Base-by-base conservation (phyloP, 2,888 invertebrate genomes). In the Prosapia bicincta region DNA sequence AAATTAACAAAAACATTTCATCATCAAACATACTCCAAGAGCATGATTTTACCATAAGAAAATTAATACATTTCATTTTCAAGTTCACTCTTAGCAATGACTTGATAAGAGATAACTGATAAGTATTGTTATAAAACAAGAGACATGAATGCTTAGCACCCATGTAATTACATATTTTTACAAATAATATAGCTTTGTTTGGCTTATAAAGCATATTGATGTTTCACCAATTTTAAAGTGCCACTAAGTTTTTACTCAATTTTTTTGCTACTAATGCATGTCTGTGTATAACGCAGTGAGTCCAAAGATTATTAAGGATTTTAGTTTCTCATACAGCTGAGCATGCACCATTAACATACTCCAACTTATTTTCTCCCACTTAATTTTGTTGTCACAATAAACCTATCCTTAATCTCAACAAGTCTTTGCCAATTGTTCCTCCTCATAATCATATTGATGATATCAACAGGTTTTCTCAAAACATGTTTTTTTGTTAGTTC, bases 371-470 rank as follows among this genome's bases (percentile, higher is more conserved):
- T 79, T 78, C 77, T 74, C 78, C 78, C 78, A n/a, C 75, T 74
- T 43, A 80, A 66, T 66, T 66, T 73, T 71, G 54, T 72, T 43
- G 72, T 69, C 9, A 67, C 71, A 28, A 79, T 32, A 78, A 78
- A 79, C 26, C 75, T 28, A 38, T 79, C 30, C 25, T 75, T 30
- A 32, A 76, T 78, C 30, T 69, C 66, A 78, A 79, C 75, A 80
- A 75, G 30, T 70, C 79, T 20, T 26, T 54, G 38, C 74, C 66
- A 54, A 75, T 80, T 26, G 78, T 69, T 67, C 69, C 24, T 10
- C 69, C 66, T 69, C 79, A 80, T 77, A 80, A 80, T 26, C 79
- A 74, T 54, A 78, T 70, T 68, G 79, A 76, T 77, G 79, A 78
- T 66, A 74, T 78, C 69, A 71, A 72, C 65, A 10, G n/a, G 38